Percentiles rank a stretch among this genome's conserved stretches.
Conservation (phyloP, 2,888 invertebrate genomes). For the Dendrolimus houi region DNA sequence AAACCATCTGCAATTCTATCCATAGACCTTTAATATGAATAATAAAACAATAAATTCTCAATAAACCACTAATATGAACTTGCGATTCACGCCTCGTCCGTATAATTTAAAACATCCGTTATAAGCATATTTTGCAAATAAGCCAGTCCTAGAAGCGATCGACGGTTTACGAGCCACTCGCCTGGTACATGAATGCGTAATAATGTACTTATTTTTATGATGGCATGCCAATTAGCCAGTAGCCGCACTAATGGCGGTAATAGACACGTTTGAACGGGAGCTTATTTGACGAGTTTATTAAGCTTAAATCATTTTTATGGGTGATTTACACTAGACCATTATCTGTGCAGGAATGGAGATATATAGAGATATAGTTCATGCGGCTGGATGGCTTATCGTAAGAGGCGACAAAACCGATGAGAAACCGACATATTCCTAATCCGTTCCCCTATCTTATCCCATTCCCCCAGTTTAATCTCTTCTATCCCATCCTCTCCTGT, state of each 20-base stretch:
- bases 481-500: too few relatives aligned
- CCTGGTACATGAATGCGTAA: background rate
- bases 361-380: too few relatives aligned
- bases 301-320: too few relatives aligned
- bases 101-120: constrained; percentile 24
- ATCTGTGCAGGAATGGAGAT: too few relatives aligned
- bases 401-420: too few relatives aligned
- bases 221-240: constrained; percentile 18
- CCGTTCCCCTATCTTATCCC: too few relatives aligned
- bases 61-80: background rate
- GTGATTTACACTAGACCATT: too few relatives aligned
- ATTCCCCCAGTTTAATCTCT: too few relatives aligned
- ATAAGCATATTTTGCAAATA: constrained; percentile 39
- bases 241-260: constrained; percentile 8
- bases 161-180: background rate
- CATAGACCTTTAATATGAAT: background rate
- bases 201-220: constrained; percentile 1
- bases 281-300: too few relatives aligned
- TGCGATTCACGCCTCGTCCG: constrained; percentile 3
- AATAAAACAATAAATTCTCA: background rate
- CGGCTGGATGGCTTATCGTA: too few relatives aligned
- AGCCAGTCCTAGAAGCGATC: constrained; percentile 12
- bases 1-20: background rate
- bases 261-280: constrained; percentile 2
- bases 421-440: too few relatives aligned